A percentile compares a stretch with the other conserved stretches of the same genome.
These are phyloP conservation scores for Lepidochrysops patricia DNA, from an alignment of 2,888 invertebrate species.

Conservation along the genomic window DNA sequence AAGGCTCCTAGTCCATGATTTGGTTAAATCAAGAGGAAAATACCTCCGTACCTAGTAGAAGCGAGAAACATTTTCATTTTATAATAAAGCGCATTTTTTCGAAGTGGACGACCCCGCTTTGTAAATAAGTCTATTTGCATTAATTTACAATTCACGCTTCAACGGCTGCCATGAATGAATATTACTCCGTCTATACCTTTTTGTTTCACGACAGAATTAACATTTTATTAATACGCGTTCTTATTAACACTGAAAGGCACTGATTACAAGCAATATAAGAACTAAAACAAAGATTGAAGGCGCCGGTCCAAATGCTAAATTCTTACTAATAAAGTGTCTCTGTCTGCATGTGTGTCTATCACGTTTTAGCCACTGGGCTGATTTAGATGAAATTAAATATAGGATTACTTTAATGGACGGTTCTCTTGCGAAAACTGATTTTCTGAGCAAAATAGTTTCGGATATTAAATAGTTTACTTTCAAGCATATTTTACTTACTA, in stretches of 20 bases:
- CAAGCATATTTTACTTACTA: too few relatives aligned
- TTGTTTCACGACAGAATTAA: constrained; percentile 2
- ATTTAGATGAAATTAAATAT: too few relatives aligned
- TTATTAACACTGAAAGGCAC: neutral
- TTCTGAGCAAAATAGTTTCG: too few relatives aligned
- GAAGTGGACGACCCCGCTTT: constrained; percentile 47
- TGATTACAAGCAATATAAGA: too few relatives aligned
- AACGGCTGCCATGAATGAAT: constrained; percentile 39
- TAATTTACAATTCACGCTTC: constrained; percentile 42
- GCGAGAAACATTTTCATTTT: constrained; percentile 12
- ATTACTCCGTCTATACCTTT: constrained; percentile 27
- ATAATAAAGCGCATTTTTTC: constrained; percentile 51
- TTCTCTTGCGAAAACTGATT: too few relatives aligned
- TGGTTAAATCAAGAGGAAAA: constrained; percentile 67
- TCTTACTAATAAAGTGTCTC: too few relatives aligned
- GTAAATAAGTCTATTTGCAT: constrained; percentile 63
- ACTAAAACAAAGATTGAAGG: too few relatives aligned
- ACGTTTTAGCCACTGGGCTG: too few relatives aligned
- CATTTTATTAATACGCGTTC: constrained; percentile 1
- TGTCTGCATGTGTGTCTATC: too few relatives aligned
- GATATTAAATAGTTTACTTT: too few relatives aligned
- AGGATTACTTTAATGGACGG: too few relatives aligned
- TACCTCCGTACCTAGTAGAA: constrained; percentile 36
- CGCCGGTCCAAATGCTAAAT: too few relatives aligned
- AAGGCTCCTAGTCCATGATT: constrained; percentile 44